phyloP scores from a whole-genome alignment of 2,113 vertebrate genomes.

The Semnornis frantzii region DNA sequence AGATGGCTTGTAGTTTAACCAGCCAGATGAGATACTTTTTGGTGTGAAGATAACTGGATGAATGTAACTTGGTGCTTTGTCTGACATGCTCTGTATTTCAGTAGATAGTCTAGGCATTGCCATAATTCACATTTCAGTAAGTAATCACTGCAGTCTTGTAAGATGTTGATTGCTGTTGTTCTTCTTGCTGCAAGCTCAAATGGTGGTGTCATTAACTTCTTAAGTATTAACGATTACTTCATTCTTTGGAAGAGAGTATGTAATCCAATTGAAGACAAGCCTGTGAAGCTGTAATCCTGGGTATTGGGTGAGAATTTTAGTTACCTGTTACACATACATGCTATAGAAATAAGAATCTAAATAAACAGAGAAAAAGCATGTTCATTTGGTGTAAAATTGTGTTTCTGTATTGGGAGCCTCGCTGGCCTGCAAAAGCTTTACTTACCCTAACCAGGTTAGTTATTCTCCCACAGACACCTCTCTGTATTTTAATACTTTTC shows the following conservation, averaged over 20 bases:
- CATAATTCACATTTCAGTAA: neutral
- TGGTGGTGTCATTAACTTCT: neutral
- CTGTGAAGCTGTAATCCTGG: neutral
- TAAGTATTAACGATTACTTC: neutral
- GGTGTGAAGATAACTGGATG: neutral
- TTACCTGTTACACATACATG: neutral
- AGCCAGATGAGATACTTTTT: neutral
- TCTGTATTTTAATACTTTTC: neutral
- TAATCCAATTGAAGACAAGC: neutral
- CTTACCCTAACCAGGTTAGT: neutral
- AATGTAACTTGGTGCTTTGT: neutral
- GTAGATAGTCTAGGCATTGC: neutral
- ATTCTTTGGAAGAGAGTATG: neutral
- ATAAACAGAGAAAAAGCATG: neutral
- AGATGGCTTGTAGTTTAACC: neutral
- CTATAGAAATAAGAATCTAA: neutral
- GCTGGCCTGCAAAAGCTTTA: neutral
- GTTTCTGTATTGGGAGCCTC: neutral
- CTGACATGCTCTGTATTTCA: neutral
- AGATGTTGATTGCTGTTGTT: neutral
- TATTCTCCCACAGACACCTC: neutral
- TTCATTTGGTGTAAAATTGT: neutral
- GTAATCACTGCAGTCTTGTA: neutral
- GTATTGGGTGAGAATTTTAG: neutral
- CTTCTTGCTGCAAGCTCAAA: neutral